These are phyloP conservation scores for Ctenosaura bakeri DNA, from an alignment of 2,797 vertebrate genomes.

Conservation along the genomic window DNA sequence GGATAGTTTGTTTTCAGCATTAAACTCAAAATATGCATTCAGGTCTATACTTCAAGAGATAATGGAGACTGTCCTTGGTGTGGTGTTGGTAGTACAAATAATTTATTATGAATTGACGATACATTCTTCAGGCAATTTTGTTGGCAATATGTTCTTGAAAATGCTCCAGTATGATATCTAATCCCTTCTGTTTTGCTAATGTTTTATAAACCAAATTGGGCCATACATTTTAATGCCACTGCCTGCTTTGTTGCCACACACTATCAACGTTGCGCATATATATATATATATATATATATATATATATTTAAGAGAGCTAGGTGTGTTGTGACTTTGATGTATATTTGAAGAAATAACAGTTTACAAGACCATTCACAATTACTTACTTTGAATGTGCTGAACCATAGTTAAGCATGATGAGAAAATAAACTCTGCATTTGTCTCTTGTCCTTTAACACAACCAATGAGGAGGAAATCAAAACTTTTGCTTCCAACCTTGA, in stretches of 20 bases:
- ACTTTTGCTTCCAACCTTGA: no score
- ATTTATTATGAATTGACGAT: constrained; percentile 34
- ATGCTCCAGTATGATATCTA: not conserved
- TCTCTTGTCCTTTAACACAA: no score
- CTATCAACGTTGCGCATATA: not conserved
- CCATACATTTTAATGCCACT: not conserved
- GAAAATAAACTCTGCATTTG: not conserved
- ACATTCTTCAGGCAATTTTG: not conserved
- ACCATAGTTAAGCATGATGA: not conserved
- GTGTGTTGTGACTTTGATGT: not conserved
- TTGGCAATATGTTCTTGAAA: no score
- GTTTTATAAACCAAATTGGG: not conserved
- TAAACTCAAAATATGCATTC: constrained; percentile 19
- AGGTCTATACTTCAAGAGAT: not conserved
- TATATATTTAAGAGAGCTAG: not conserved
- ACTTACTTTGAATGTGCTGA: not conserved
- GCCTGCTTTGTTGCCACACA: not conserved
- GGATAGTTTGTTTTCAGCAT: constrained; percentile 17
- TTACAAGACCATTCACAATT: not conserved
- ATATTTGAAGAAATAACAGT: not conserved
- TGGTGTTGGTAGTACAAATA: not conserved
- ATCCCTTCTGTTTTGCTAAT: no score
- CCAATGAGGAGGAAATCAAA: no score
- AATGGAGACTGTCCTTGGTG: not conserved
- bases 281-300: no score